Evolutionary conservation across 1,140 invertebrate genomes (phyloP), one percentile per base, ranked within the genome.

Genomic region (Holcopasites calliopsidis): DNA sequence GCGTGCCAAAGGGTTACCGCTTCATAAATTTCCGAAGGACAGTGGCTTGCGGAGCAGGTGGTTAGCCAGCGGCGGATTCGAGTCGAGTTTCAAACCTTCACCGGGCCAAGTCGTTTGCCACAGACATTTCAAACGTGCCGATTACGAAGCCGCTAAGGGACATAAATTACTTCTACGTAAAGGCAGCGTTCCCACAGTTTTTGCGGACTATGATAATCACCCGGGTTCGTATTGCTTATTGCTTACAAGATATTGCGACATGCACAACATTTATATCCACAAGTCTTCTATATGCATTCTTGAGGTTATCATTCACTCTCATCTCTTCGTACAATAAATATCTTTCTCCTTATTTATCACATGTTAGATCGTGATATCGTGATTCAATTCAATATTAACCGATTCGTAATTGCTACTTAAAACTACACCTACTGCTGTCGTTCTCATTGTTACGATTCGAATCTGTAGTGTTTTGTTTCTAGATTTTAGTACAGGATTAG

Each of bases 101-200:
- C 92, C 94, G 87, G 92, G 93, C 64, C 92, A 93, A 44, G 91
- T 93, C 77, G 92, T 94, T 5, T 95, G 94, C 76, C 94, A 94
- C 5, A 90, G 92, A 65, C 94, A 95, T 84, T 95, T 95, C 80
- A 90, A 93, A 55, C 89, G 92, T n/a, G 90, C 91, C 1, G 94
- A 95, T 85, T 95, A 94, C 84, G 93, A 94, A 83, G 90, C 90
- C 55, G 92, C 92, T 13, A 72, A 93, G 81, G 92, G 92, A 76
- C 92, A 93, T 44, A 94, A 94, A 77, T 93, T 93, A 79, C 86
- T 93, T 62, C 85, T 94, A 33, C 90, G 92, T 33, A 93, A 94
- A 79, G 91, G 91, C 71, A 91, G 91, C 31, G 84, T 93, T 23
- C 92, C 92, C 0, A 90, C 91, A 65, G 88, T 93, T 0, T 93